Evolutionary conservation across 2,888 invertebrate species (phyloP).

Genomic region (Limnephilus auricula): DNA sequence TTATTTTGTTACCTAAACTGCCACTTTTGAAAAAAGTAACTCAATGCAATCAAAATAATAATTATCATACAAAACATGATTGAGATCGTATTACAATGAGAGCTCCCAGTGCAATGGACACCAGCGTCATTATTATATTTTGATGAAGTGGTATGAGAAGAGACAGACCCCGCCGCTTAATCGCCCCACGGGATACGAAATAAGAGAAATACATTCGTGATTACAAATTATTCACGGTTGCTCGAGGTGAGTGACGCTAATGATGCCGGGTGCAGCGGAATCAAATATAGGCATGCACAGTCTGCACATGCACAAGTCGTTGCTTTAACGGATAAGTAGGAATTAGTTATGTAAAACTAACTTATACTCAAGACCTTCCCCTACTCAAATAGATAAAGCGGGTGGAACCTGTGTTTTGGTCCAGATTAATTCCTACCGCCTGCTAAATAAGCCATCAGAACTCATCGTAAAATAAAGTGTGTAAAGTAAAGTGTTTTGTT

Average conservation of each 20-base stretch:
- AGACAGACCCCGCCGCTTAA: constrained; percentile 11
- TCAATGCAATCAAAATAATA: not conserved
- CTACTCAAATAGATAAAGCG: not conserved
- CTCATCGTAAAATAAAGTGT: too few relatives aligned
- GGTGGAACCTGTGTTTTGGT: too few relatives aligned
- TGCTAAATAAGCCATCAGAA: too few relatives aligned
- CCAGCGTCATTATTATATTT: not conserved
- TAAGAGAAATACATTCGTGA: constrained; percentile 46
- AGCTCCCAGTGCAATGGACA: not conserved
- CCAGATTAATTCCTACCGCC: too few relatives aligned
- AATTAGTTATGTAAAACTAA: not conserved
- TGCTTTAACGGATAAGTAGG: not conserved
- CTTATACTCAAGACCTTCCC: too few relatives aligned
- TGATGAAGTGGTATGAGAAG: constrained; percentile 6
- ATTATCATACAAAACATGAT: not conserved
- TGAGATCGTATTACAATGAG: not conserved
- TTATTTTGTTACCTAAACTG: not conserved
- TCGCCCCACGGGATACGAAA: constrained; percentile 17
- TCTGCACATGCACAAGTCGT: not conserved
- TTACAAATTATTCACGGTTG: constrained; percentile 58
- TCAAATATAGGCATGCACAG: not conserved
- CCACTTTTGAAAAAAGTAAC: not conserved
- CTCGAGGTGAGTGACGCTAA: constrained; percentile 53
- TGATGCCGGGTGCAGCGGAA: constrained; percentile 2
- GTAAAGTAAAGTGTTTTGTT: too few relatives aligned